These are phyloP conservation scores for Zapus hudsonius DNA, from an alignment of 2,113 vertebrate species.

Conservation along the genomic window DNA sequence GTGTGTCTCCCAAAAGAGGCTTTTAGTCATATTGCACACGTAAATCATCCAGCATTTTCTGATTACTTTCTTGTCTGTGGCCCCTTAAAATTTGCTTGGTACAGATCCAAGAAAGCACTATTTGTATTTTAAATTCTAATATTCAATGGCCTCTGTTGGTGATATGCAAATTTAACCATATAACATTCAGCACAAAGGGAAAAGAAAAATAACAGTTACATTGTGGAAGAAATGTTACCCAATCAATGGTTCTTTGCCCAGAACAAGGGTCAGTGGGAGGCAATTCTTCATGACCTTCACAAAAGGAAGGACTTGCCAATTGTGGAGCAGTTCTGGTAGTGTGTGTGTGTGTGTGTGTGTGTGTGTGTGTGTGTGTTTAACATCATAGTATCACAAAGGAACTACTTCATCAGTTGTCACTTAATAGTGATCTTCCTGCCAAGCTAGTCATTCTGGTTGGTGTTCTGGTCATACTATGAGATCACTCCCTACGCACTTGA, in stretches of 20 bases:
- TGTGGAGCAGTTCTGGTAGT: neutral
- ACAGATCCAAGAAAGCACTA: neutral
- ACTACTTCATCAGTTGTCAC: neutral
- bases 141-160: neutral
- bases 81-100: neutral
- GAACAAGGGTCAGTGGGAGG: neutral
- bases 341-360: neutral
- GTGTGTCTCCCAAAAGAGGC: neutral
- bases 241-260: neutral
- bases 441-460: neutral
- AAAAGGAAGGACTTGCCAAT: neutral
- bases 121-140: slow-evolving; percentile 35
- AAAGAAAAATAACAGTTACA: neutral
- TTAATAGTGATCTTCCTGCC: neutral
- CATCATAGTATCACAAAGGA: neutral
- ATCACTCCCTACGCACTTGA: neutral
- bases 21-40: neutral
- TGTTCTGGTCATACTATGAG: neutral
- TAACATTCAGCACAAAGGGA: neutral
- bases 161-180: neutral
- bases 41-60: neutral
- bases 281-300: neutral
- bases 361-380: neutral
- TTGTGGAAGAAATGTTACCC: neutral
- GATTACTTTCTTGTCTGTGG: neutral